Evolutionary conservation across 2,797 vertebrate species (phyloP).

Genomic region (Harpagifer antarcticus): DNA sequence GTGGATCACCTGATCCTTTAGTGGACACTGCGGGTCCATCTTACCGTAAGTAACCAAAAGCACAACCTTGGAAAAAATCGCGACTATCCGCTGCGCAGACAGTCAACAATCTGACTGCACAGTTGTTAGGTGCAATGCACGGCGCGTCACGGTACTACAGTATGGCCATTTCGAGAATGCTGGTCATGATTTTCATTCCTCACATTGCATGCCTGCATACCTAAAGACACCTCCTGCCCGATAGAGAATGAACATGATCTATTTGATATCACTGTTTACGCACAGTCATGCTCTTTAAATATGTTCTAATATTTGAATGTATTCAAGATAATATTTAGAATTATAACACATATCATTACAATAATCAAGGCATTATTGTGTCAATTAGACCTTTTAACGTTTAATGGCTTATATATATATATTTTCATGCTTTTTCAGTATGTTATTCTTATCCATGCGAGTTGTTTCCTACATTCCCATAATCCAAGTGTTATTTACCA

Average conservation of each 20-base stretch:
- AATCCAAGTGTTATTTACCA: neutral
- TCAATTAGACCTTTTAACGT: neutral
- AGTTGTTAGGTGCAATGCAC: slow-evolving; percentile 67
- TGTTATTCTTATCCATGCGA: neutral
- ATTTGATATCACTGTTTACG: neutral
- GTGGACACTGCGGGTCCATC: slow-evolving; percentile 89
- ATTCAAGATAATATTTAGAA: neutral
- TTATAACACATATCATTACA: neutral
- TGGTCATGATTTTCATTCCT: slow-evolving; percentile 75
- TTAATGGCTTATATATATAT: neutral
- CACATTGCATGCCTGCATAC: slow-evolving; percentile 70
- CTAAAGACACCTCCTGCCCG: slow-evolving; percentile 32
- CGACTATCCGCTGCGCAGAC: slow-evolving; percentile 52
- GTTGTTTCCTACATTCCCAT: neutral
- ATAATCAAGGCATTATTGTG: neutral
- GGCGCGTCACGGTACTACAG: slow-evolving; percentile 75
- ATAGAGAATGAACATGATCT: slow-evolving; percentile 27
- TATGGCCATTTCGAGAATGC: slow-evolving; percentile 75
- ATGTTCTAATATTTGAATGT: neutral
- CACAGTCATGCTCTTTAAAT: neutral
- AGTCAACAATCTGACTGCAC: slow-evolving; percentile 61
- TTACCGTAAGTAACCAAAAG: slow-evolving; percentile 91
- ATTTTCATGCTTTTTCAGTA: neutral
- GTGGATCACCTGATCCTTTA: slow-evolving; percentile 90
- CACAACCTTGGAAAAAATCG: slow-evolving; percentile 59